Evolutionary conservation across 2,113 vertebrate species (phyloP), one percentile per base, ranked within the genome.

Genomic region (Reinhardtius hippoglossoides): DNA sequence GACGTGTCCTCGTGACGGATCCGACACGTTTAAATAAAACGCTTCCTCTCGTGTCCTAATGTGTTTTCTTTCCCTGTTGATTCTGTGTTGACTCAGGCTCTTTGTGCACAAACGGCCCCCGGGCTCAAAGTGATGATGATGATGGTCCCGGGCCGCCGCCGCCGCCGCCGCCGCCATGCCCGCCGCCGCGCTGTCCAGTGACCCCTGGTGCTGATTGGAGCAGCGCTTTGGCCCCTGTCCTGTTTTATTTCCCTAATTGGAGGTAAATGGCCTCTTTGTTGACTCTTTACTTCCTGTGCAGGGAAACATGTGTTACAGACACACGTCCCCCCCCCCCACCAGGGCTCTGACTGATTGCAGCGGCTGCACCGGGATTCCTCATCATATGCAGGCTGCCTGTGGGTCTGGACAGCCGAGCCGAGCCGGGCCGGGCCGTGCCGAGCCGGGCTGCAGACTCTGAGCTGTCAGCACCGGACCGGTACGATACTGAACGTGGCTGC

Each of bases 181-280:
- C 6, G 2, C 50, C 69, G 78, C 94, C 92, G 93, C 92, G 93
- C 95, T 95, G 95, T 94, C 95, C 96, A 94, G 65, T 96, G 96
- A 96, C 95, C 96, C 94, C 92, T 85, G 85, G 92, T 95, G 94
- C 95, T 97, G 96, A 97, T 97, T 96, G 96, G 95, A 94, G 94
- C 85, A 91, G 92, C 89, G 67, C 27, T 82, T 74, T 96, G 94
- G 95, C 94, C 95, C 89, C 90, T 89, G 94, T 95, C 94, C 93
- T 91, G 92, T 94, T 95, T 94, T 89, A 93, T 96, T 96, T 93
- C 94, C 86, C 89, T 91, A 91, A 90, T 85, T 93, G 87, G 87
- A 90, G 65, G 82, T 87, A 88, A 89, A 87, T 79, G 80, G 75
- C 73, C 83, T 85, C 76, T 60, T 80, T 86, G 90, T 87, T 87